A percentile compares a stretch with the other conserved stretches of the same genome.
These are phyloP conservation scores for cattle (Bos taurus) DNA, from an alignment of 2,113 vertebrate species.

Conservation along the genomic window ARS-UCD2.0 NC_037342.1:27352001-27352500, in stretches of 20 bases:
- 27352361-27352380: neutral
- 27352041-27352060: neutral
- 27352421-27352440: neutral
- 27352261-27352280: neutral
- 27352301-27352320: neutral
- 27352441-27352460: neutral
- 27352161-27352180: neutral
- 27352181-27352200: neutral
- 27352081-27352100: neutral
- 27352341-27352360: neutral
- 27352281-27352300: neutral
- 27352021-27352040: neutral
- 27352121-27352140: neutral
- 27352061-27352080: neutral
- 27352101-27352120: neutral
- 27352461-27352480: neutral
- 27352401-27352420: neutral
- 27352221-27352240: neutral
- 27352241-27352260: neutral
- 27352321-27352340: neutral
- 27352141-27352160: fast-evolving
- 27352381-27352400: neutral
- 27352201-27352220: neutral
- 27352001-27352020: neutral
- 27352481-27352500: neutral